A percentile compares a stretch with the other conserved stretches of the same genome.
Evolutionary conservation across 1,140 invertebrate genomes (phyloP).

Genomic region (Lasioglossum baleicum): DNA sequence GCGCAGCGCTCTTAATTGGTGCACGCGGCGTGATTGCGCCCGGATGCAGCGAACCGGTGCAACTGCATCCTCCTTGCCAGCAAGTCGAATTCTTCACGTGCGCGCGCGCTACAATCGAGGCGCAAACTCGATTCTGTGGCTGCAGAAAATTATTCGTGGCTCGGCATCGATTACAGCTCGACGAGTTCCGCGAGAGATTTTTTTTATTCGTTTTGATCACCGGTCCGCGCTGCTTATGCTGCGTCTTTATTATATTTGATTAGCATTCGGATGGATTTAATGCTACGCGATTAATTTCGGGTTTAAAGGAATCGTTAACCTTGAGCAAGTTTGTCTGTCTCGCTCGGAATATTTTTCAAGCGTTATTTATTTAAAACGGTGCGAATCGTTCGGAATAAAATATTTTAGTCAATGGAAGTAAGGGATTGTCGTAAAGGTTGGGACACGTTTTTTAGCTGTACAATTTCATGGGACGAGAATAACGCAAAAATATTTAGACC

Average conservation of each 20-base stretch:
- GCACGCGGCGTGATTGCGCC: slow-evolving; percentile 37
- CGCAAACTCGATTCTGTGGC: not conserved
- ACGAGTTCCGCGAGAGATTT: not conserved
- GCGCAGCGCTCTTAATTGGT: slow-evolving; percentile 41
- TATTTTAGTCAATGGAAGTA: too few species aligned
- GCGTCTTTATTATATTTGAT: too few species aligned
- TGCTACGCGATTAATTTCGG: not conserved
- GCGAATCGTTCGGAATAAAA: too few species aligned
- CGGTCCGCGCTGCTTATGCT: not conserved
- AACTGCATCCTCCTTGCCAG: slow-evolving; percentile 31
- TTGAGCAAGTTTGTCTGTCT: too few species aligned
- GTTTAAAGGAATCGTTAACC: too few species aligned
- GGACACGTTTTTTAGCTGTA: too few species aligned
- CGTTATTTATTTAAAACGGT: too few species aligned
- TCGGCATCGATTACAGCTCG: not conserved
- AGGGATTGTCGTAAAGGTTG: too few species aligned
- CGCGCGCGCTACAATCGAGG: slow-evolving; percentile 10
- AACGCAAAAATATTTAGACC: too few species aligned
- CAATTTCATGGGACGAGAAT: too few species aligned
- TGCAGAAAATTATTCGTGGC: slow-evolving; percentile 23
- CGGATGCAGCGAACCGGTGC: slow-evolving; percentile 32
- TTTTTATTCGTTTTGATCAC: not conserved
- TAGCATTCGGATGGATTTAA: not conserved
- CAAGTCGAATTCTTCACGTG: slow-evolving; percentile 36
- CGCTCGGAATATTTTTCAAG: too few species aligned